Evolutionary conservation across 2,113 vertebrate genomes (phyloP).

Genomic region (Platysternon megacephalum): DNA sequence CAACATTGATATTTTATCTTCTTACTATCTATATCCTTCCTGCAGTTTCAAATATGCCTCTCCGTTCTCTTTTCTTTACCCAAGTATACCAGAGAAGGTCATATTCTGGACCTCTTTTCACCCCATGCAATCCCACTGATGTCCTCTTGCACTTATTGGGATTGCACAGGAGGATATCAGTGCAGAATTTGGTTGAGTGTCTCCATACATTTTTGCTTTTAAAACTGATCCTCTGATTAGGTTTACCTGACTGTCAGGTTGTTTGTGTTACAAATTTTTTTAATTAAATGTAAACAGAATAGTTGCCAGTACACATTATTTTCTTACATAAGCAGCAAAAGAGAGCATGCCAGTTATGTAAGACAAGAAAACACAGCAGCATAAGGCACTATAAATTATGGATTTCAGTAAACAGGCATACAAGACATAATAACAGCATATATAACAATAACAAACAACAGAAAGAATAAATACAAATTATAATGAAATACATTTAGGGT

Average conservation of each 20-base stretch:
- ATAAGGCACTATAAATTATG: neutral
- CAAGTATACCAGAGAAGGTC: neutral
- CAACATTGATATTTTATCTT: neutral
- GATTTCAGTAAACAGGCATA: neutral
- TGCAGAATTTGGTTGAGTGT: neutral
- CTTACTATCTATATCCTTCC: neutral
- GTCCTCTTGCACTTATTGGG: neutral
- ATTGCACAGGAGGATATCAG: neutral
- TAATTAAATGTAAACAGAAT: neutral
- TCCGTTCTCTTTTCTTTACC: neutral
- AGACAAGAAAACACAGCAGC: neutral
- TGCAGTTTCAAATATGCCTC: neutral
- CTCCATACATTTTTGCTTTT: neutral
- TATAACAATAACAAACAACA: neutral
- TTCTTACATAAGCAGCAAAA: neutral
- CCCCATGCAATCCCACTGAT: neutral
- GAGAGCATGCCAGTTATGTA: neutral
- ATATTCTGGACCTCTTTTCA: neutral
- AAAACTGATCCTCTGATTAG: neutral
- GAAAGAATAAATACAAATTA: neutral
- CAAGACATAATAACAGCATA: fast-evolving
- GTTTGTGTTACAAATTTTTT: neutral
- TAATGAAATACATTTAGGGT: neutral
- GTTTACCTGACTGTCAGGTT: neutral
- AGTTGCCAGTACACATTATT: neutral